phyloP scores from a whole-genome alignment of 2,797 vertebrate species.

The Gambelia wislizenii region DNA sequence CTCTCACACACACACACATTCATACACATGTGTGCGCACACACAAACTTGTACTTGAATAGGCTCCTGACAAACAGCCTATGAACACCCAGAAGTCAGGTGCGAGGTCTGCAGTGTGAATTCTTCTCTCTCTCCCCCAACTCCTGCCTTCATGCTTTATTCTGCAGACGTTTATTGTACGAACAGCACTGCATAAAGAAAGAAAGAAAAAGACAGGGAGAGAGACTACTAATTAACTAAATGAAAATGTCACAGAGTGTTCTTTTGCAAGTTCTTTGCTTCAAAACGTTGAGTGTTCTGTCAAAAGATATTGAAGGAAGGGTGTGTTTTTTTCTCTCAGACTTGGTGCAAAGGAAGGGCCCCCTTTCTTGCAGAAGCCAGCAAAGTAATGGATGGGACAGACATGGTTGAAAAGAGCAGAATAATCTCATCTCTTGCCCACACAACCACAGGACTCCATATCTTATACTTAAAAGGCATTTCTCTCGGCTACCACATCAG shows the following conservation, averaged over 20 bases:
- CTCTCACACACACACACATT: no score
- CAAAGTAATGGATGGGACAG: neutral
- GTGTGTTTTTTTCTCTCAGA: neutral
- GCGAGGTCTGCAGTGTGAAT: no score
- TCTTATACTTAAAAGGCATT: neutral
- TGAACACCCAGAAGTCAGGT: no score
- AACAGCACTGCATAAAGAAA: no score
- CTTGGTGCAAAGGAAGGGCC: neutral
- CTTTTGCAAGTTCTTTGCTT: neutral
- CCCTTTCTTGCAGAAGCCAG: neutral
- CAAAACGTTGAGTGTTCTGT: neutral
- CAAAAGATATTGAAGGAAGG: neutral
- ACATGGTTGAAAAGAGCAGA: neutral
- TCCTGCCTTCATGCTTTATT: no score
- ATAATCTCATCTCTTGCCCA: neutral
- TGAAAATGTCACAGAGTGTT: neutral
- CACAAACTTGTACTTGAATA: no score
- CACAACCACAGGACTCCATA: neutral
- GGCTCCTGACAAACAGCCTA: no score
- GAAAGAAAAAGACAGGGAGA: no score
- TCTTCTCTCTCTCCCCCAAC: no score
- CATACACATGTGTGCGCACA: no score
- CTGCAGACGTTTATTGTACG: no score
- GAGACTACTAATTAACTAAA: neutral
- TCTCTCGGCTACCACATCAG: conserved; percentile 14